These are phyloP conservation scores for Andinoacara biseriatus DNA, from an alignment of 2,113 vertebrate genomes.

Conservation along the genomic window DNA sequence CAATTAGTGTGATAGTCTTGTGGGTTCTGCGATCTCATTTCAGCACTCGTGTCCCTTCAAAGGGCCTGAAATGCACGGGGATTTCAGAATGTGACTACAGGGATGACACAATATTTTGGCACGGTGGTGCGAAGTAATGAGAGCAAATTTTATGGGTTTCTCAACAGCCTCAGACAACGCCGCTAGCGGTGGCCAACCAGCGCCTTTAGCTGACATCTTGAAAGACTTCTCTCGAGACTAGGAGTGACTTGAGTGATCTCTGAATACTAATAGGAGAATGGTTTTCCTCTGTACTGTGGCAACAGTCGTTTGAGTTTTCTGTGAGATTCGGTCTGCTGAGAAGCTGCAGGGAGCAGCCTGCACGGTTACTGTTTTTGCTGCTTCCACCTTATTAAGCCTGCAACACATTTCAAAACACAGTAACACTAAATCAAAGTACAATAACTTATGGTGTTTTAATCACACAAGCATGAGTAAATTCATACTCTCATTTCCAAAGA, in stretches of 20 bases:
- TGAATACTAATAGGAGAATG: neutral
- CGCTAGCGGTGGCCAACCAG: neutral
- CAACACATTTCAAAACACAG: neutral
- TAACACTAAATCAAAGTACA: constrained; percentile 76
- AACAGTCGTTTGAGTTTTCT: neutral
- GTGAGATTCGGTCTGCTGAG: neutral
- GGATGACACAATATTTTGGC: constrained; percentile 57
- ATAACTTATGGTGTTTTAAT: constrained; percentile 88
- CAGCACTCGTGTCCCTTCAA: constrained; percentile 80
- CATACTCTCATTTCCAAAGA: constrained; percentile 69
- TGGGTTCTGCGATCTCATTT: constrained; percentile 86
- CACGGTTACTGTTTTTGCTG: neutral
- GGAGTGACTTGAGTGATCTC: constrained; percentile 21
- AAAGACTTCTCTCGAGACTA: constrained; percentile 6
- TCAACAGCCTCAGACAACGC: neutral
- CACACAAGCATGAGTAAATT: constrained; percentile 72
- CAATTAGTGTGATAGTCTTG: constrained; percentile 89
- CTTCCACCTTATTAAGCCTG: neutral
- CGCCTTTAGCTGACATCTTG: neutral
- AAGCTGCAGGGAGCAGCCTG: neutral
- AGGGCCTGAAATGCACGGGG: constrained; percentile 78
- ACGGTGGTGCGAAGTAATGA: neutral
- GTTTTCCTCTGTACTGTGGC: neutral
- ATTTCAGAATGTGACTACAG: constrained; percentile 69
- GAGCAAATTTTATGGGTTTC: constrained; percentile 5